Base-by-base conservation (phyloP, 2,888 invertebrate genomes). In the Clunio marinus region DNA sequence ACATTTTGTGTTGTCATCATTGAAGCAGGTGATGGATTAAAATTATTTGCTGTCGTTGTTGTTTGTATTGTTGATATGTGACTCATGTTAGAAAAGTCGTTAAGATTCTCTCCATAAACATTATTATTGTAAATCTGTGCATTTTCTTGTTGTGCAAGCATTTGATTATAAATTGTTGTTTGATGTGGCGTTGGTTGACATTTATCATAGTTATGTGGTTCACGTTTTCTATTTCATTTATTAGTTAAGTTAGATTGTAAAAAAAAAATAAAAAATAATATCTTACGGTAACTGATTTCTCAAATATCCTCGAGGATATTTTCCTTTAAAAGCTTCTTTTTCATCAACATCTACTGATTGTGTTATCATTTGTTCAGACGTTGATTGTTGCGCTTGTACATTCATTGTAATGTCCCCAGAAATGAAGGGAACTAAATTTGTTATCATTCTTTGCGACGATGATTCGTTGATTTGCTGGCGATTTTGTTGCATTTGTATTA, bases 181-280 rank as follows among this genome's bases (percentile, higher is more conserved):
- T 79, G 79, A 70, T 80, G 79, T 69, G 76, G 57, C n/a, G 79
- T 79, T 20, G 80, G 79, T 71, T 77, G 77, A 15, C 77, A 77
- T 73, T 78, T 80, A 70, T 79, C 80, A 69, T 79, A 79, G 70
- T 80, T 80, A 69, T 79, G 79, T n/a, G 78, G 78, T 72, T 79
- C 78, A 4, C 79, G 75, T 28, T 77, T 75, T 68, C 73, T 74
- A 10, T 41, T 41, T 41, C 3, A 15, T 7, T 32, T 7, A 41
- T n/a, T 10, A 5, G 41, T n/a, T n/a, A 41, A 2, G 10, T 13
- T 41, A 41, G 41, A n/a, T 15, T 13, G 10, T 15, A 20, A 10
- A 35, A 22, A 60, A 24, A 17, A 10, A 27, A n/a, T 24, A 24
- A 60, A 22, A 15, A n/a, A 37, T 41, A 37, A 62, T 62, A 65